Evolutionary conservation across 2,888 invertebrate genomes (phyloP), one percentile per base, ranked within the genome.

Genomic region (Nysson spinosus): DNA sequence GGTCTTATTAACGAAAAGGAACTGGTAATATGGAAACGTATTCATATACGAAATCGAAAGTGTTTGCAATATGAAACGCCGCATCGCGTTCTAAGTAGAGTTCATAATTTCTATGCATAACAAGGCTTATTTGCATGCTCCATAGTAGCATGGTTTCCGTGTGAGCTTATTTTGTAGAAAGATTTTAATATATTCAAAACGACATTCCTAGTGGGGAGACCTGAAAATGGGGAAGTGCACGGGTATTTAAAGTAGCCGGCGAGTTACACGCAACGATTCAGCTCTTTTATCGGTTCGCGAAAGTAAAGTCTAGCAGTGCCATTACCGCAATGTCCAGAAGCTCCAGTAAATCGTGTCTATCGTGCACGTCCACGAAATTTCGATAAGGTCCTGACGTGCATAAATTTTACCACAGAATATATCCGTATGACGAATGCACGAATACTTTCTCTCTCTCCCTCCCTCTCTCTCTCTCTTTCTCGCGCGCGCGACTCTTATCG

Each of bases 391-490:
- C 28, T 6, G 43, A n/a, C 35, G 50, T 40, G 55, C 56, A 49
- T 69, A 66, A 61, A 63, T 69, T 51, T 39, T 40, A 14, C 32
- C 46, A 20, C 51, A 37, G 62, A 67, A 75, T 65, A 66, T 62
- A 69, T 69, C 55, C 58, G 47, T 72, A 69, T 75, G 75, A 75
- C 69, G 72, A 75, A 75, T 76, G 65, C 67, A 62, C 60, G 69
- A 63, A 47, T 63, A 40, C 61, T 16, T 43, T 50, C 46, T n/a
- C 54, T 63, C n/a, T n/a, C n/a, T n/a, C n/a, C n/a, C n/a, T n/a
- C n/a, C n/a, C n/a, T n/a, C n/a, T n/a, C 43, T 35, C 39, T 49
- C 28, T 20, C 32, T 26, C 37, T 22, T 49, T 39, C 39, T 19
- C 51, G n/a, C n/a, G n/a, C 50, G 42, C 26, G 47, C 62, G 20